Conservation (phyloP, 2,888 invertebrate genomes). For the Eilema griseolum region DNA sequence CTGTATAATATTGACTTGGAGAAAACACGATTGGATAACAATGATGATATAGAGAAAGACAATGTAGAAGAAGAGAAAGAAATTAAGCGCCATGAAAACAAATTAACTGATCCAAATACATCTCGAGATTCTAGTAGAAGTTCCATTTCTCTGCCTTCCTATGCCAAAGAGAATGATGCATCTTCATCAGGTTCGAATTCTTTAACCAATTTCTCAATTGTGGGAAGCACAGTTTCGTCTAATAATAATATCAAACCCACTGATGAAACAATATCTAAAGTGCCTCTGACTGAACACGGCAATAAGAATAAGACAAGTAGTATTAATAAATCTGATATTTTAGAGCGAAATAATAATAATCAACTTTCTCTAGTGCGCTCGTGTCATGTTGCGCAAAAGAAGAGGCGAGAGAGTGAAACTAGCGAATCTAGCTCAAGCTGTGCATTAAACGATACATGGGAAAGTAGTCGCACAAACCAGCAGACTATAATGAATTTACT, state of each 20-base stretch:
- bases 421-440: neutral
- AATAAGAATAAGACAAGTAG: neutral
- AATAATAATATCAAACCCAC: neutral
- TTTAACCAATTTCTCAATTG: neutral
- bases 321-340: neutral
- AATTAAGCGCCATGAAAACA: neutral
- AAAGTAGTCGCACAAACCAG: conserved; percentile 1
- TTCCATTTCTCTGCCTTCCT: neutral
- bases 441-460: neutral
- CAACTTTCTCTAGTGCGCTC: neutral
- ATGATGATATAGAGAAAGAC: neutral
- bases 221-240: neutral
- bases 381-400: neutral
- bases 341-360: neutral
- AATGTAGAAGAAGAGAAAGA: neutral
- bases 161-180: neutral
- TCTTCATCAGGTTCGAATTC: neutral
- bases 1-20: conserved; percentile 52
- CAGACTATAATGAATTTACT: conserved; percentile 25
- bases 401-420: neutral
- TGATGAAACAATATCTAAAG: neutral
- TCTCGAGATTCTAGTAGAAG: neutral
- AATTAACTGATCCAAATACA: neutral
- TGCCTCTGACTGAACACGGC: neutral
- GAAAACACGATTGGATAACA: neutral